A percentile compares a stretch with the other conserved stretches of the same genome.
Evolutionary conservation across 2,113 vertebrate genomes (phyloP).

Genomic region (Tachycineta bicolor): DNA sequence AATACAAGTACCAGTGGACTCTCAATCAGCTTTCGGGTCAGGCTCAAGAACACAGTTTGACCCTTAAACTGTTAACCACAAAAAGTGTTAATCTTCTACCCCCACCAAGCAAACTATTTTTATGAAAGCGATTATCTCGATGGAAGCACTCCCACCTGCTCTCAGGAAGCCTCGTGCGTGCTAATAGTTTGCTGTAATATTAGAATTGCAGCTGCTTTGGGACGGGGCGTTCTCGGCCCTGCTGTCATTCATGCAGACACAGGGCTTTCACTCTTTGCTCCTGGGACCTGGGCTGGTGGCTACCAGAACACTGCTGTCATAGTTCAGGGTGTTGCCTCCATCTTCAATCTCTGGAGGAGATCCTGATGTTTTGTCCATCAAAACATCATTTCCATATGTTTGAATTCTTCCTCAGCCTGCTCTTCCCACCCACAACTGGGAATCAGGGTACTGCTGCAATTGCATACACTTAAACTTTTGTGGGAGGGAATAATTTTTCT

Average conservation of each 20-base stretch:
- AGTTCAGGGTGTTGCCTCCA: not conserved
- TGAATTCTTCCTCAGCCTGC: not conserved
- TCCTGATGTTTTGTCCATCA: not conserved
- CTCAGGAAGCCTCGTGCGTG: not conserved
- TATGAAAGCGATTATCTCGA: not conserved
- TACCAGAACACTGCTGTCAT: not conserved
- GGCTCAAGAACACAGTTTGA: not conserved
- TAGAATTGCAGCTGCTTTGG: constrained; percentile 29
- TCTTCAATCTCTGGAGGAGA: not conserved
- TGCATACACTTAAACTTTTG: not conserved
- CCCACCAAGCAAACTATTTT: constrained; percentile 4
- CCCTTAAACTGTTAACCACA: not conserved
- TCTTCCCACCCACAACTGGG: not conserved
- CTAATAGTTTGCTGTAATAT: not conserved
- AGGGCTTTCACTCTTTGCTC: not conserved
- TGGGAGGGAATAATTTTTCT: not conserved
- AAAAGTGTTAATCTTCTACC: constrained; percentile 13
- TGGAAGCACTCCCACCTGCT: constrained; percentile 33
- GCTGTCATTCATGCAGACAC: not conserved
- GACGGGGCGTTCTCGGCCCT: rapidly evolving
- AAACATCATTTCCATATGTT: not conserved
- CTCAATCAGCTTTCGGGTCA: not conserved
- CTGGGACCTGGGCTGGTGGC: not conserved
- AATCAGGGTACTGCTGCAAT: not conserved
- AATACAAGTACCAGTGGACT: not conserved